Evolutionary conservation across 2,797 vertebrate species (phyloP), one percentile per base, ranked within the genome.

Genomic region (Yasuhikotakia modesta): DNA sequence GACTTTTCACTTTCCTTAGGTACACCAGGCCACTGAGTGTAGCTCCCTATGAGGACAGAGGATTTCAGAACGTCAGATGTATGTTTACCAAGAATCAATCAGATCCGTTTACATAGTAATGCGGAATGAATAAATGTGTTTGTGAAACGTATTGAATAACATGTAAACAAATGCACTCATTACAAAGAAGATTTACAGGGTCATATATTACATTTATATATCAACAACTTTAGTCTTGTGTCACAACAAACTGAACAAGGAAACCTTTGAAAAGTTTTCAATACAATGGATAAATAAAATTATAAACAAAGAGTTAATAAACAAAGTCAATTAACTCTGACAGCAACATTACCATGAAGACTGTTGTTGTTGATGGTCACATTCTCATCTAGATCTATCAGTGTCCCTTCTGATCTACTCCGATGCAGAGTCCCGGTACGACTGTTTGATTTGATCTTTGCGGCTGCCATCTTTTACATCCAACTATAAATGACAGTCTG

Each of bases 391-490:
- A 95, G 87, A 79, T 98, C 96, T 82, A 96, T 91, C 84, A 98
- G 89, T 45, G 93, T 94, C 27, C 96, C 96, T 87, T 97, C 96
- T 32, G 97, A 98, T 84, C 85, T 95, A 87, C 95, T 96, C 70
- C 89, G 88, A 85, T 91, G 89, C 66, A 96, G 91, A 89, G 93
- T 94, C 78, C 87, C 90, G 80, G 85, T 81, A 50, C 73, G 89
- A 79, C 85, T 85, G 75, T 90, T 81, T 60, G 93, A 92, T 68
- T 73, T 89, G 84, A 87, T 81, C 86, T 87, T 92, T 84, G 79
- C 90, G 67, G 91, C 91, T 81, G 95, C 92, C 95, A 96, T 96
- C 81, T 88, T 93, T 60, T 87, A 89, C 60, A 94, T 90, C 94
- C 96, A 90, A 69, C 77, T 86, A 81, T 21, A 81, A 27, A 35